Percentiles rank a stretch among this genome's conserved stretches.
These are phyloP conservation scores for Drosophila recens DNA, from an alignment of 2,888 invertebrate genomes.

Conservation along the genomic window DNA sequence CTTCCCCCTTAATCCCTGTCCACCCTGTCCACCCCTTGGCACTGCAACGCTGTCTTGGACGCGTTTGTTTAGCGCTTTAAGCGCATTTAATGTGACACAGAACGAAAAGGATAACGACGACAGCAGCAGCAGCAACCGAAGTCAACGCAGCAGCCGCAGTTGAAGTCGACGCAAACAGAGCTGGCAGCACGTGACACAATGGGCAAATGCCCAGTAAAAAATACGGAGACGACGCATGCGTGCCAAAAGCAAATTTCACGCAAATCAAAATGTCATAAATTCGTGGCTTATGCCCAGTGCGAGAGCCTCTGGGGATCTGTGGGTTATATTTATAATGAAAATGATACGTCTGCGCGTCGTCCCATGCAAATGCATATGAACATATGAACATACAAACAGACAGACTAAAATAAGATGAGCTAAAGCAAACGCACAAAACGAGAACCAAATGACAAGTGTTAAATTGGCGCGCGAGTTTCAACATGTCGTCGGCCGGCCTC, in stretches of 20 bases:
- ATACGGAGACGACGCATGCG: conserved; percentile 75
- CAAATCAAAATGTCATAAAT: conserved; percentile 84
- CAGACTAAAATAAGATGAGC: conserved; percentile 25
- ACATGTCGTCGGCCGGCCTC: conserved; percentile 69
- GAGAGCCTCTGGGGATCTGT: conserved; percentile 41
- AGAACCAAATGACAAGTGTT: conserved; percentile 77
- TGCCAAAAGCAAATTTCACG: conserved; percentile 84
- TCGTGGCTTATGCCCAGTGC: conserved; percentile 73
- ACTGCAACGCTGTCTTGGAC: conserved; percentile 43
- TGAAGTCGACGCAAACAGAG: conserved; percentile 6
- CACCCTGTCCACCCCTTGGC: neutral
- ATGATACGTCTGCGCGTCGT: conserved; percentile 66
- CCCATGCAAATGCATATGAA: neutral
- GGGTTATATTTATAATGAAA: conserved; percentile 77
- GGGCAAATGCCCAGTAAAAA: conserved; percentile 31
- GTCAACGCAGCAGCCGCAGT: conserved; percentile 3
- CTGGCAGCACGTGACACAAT: conserved; percentile 75
- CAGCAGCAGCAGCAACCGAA: conserved; percentile 37
- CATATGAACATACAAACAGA: neutral
- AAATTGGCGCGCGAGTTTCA: conserved; percentile 80
- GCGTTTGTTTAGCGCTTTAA: conserved; percentile 80
- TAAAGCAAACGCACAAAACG: conserved; percentile 37
- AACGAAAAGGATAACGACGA: conserved; percentile 80
- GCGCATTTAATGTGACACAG: conserved; percentile 81
- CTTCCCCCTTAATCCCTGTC: neutral